Evolutionary conservation across 2,888 invertebrate species (phyloP).

Genomic region (Allygus modestus): DNA sequence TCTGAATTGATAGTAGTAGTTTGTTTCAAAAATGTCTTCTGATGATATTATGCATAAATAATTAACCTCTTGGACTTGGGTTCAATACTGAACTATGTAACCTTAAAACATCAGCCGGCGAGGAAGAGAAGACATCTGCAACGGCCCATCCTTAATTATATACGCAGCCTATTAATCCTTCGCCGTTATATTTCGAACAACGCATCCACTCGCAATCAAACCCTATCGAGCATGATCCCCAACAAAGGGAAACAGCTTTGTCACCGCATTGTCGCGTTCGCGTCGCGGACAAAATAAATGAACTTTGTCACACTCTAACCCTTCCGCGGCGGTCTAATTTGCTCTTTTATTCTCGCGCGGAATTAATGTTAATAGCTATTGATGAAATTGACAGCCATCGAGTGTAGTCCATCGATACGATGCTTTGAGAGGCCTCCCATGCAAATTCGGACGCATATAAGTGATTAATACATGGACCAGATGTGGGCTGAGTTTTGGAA

Average conservation of each 20-base stretch:
- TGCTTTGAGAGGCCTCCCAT: background rate
- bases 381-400: slow-evolving; percentile 11
- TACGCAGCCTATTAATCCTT: background rate
- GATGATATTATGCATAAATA: no score
- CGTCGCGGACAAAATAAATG: slow-evolving; percentile 19
- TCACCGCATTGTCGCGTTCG: background rate
- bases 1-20: no score
- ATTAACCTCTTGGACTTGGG: no score
- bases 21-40: no score
- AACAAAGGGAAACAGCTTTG: background rate
- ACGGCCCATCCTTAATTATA: background rate
- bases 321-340: slow-evolving; percentile 25
- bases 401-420: background rate
- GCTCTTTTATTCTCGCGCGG: slow-evolving; percentile 23
- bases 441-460: background rate
- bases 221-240: background rate
- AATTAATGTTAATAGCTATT: slow-evolving; percentile 23
- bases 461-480: slow-evolving; percentile 9
- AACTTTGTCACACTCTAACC: slow-evolving; percentile 29
- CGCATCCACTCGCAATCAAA: background rate
- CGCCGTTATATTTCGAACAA: background rate
- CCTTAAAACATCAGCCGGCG: no score
- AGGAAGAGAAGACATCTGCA: no score
- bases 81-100: no score
- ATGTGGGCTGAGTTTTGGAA: background rate